A percentile compares a stretch with the other conserved stretches of the same genome.
These are phyloP conservation scores for Zaprionus nigranus DNA, from an alignment of 1,140 invertebrate species.

Conservation along the genomic window DNA sequence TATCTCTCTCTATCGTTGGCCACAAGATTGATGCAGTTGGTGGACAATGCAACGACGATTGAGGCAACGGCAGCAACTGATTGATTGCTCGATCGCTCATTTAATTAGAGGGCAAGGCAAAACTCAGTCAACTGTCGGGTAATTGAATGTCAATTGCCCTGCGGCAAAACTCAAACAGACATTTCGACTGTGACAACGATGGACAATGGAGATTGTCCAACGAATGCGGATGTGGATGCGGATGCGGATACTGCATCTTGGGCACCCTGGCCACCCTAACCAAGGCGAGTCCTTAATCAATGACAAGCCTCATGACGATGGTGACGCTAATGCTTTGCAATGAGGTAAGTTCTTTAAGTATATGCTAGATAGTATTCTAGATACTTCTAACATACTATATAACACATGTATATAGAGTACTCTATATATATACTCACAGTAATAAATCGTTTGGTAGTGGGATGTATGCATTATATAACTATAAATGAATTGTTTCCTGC, in stretches of 20 bases:
- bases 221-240: background rate
- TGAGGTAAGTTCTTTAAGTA: no score
- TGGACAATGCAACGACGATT: background rate
- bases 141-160: constrained; percentile 39
- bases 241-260: background rate
- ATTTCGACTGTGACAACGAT: background rate
- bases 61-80: constrained; percentile 16
- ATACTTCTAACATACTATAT: no score
- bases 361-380: no score
- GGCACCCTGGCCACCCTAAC: no score
- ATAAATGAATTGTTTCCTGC: no score
- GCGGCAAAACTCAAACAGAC: constrained; percentile 22
- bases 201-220: background rate
- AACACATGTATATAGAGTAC: no score
- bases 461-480: no score
- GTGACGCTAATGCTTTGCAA: no score
- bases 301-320: background rate
- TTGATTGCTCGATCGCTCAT: constrained; percentile 41
- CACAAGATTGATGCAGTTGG: constrained; percentile 42
- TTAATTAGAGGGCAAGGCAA: constrained; percentile 35
- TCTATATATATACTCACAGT: no score
- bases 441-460: no score
- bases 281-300: background rate
- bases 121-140: constrained; percentile 17
- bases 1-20: background rate